Evolutionary conservation across 1,140 invertebrate species (phyloP).

Genomic region (Venturia canescens): DNA sequence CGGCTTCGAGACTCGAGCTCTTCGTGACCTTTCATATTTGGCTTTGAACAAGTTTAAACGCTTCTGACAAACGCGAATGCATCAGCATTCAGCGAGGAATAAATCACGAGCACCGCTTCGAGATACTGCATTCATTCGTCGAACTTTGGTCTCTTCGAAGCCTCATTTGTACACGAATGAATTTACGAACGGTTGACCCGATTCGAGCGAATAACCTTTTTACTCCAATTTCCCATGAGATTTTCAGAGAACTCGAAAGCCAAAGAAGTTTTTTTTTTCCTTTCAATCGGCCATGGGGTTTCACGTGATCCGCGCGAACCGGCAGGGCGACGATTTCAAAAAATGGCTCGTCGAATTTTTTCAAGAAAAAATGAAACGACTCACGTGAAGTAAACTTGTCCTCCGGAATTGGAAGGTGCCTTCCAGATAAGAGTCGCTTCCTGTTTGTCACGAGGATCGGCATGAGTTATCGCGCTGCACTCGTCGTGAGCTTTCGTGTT

Average conservation of each 20-base stretch:
- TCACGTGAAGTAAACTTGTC: slow-evolving; percentile 88
- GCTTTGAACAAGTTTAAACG: background rate
- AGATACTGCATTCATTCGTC: background rate
- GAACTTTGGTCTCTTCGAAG: background rate
- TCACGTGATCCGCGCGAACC: no score
- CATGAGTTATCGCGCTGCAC: slow-evolving; percentile 88
- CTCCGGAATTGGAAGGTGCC: slow-evolving; percentile 81
- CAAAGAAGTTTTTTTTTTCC: no score
- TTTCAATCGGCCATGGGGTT: no score
- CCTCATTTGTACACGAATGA: background rate
- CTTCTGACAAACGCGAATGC: background rate
- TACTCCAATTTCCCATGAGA: no score
- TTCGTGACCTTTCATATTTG: background rate
- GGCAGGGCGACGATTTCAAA: no score
- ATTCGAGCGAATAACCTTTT: no score
- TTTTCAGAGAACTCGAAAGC: no score
- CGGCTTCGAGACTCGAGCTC: background rate
- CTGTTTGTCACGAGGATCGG: slow-evolving; percentile 85
- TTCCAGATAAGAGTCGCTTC: slow-evolving; percentile 85
- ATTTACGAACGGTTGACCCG: no score
- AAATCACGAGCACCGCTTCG: background rate
- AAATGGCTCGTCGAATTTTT: no score
- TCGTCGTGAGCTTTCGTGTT: slow-evolving; percentile 86
- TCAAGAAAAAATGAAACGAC: no score
- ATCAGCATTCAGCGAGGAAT: background rate